Evolutionary conservation across 1,140 invertebrate species (phyloP).

Genomic region (Camponotus floridanus): DNA sequence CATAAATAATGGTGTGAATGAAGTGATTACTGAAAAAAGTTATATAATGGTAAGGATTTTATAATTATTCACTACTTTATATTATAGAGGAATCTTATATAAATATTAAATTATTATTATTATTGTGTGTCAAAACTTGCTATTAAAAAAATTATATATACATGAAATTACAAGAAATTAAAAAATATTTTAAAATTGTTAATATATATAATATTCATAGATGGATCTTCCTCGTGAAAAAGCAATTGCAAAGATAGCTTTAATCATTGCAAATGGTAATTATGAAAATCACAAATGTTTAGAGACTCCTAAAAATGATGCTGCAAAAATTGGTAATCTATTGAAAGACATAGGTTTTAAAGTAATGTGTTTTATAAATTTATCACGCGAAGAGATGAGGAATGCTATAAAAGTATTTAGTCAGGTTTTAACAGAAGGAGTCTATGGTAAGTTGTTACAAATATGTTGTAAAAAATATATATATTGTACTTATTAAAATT

Average conservation of each 20-base stretch:
- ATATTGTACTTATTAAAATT: conserved; percentile 22
- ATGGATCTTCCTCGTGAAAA: conserved; percentile 74
- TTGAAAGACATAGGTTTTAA: conserved; percentile 82
- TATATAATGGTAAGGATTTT: conserved; percentile 74
- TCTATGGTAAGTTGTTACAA: conserved; percentile 77
- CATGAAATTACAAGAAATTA: too few relatives aligned
- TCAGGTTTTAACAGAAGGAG: conserved; percentile 74
- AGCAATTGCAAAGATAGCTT: conserved; percentile 81
- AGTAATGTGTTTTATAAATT: conserved; percentile 79
- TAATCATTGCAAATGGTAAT: conserved; percentile 81
- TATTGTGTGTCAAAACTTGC: background rate
- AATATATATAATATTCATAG: conserved; percentile 61
- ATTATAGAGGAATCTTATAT: conserved; percentile 26
- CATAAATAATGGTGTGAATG: conserved; percentile 74
- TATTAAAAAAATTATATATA: too few relatives aligned
- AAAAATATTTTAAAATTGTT: conserved; percentile 5
- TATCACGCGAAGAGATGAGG: conserved; percentile 79
- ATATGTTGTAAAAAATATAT: background rate
- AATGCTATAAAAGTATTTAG: conserved; percentile 80
- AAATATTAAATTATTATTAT: conserved; percentile 16
- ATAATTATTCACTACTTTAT: conserved; percentile 17
- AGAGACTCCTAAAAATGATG: conserved; percentile 80
- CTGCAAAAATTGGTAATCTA: conserved; percentile 76
- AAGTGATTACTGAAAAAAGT: conserved; percentile 73
- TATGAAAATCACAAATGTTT: conserved; percentile 77